Conservation (phyloP, 2,888 invertebrate species). For the Bibio marci region DNA sequence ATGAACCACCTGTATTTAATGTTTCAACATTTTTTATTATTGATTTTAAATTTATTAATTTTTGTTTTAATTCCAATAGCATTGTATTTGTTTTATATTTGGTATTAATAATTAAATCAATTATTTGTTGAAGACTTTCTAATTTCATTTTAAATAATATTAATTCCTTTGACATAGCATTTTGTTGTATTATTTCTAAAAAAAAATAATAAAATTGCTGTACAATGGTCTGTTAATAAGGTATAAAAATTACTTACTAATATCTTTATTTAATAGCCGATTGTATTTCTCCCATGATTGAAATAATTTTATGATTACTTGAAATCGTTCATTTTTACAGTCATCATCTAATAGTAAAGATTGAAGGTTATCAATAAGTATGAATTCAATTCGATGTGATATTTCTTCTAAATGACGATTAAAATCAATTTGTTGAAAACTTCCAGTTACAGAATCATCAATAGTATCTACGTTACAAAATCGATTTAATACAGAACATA, state of each 20-base stretch:
- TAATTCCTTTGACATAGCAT: constrained; percentile 19
- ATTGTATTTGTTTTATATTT: background rate
- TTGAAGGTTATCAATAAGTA: background rate
- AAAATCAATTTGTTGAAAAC: constrained; percentile 74
- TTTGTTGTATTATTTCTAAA: constrained; percentile 3
- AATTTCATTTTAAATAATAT: constrained; percentile 19
- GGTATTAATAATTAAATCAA: no score
- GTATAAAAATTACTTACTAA: constrained; percentile 2
- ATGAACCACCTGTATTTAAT: constrained; percentile 70
- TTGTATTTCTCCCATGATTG: constrained; percentile 11
- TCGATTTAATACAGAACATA: constrained; percentile 24
- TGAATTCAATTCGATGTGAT: constrained; percentile 16
- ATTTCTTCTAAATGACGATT: constrained; percentile 50
- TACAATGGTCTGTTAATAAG: constrained; percentile 12
- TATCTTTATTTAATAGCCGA: constrained; percentile 6
- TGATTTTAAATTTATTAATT: constrained; percentile 13
- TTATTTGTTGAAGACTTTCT: constrained; percentile 15
- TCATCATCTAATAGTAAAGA: background rate
- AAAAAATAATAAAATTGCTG: no score
- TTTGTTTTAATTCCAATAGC: background rate
- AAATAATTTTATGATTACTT: background rate
- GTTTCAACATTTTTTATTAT: constrained; percentile 33
- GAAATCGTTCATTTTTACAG: background rate
- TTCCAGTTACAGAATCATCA: constrained; percentile 44
- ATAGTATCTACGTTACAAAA: constrained; percentile 25